Conservation (phyloP, 2,113 vertebrate genomes). For the Dasyurus viverrinus region DNA sequence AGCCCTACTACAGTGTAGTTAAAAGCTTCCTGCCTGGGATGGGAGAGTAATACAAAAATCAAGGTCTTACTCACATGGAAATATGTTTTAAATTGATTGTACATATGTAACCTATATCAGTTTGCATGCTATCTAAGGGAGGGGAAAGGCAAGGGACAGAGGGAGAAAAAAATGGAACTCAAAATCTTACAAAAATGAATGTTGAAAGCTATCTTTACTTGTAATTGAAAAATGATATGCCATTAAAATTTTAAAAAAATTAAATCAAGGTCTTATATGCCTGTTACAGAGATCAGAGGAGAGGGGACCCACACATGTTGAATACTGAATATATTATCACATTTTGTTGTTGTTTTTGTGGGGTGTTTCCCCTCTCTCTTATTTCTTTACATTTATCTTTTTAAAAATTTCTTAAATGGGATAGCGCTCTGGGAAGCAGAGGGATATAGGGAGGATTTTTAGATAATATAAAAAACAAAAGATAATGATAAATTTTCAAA, state of each 20-base stretch:
- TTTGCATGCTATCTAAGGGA: too few relatives aligned
- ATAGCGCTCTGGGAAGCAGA: neutral
- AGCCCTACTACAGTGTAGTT: neutral
- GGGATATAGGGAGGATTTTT: neutral
- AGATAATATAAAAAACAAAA: neutral
- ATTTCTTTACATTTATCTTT: neutral
- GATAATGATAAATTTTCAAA: neutral
- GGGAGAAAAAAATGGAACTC: too few relatives aligned
- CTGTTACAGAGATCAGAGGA: neutral
- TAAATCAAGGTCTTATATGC: neutral
- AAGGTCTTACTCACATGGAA: neutral
- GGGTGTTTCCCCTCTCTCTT: neutral
- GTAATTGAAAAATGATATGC: too few relatives aligned
- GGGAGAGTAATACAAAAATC: neutral
- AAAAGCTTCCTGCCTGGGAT: neutral
- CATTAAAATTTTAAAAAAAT: too few relatives aligned
- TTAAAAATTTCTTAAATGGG: neutral
- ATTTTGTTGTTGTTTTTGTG: neutral
- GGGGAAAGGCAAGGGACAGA: too few relatives aligned
- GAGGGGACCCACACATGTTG: neutral
- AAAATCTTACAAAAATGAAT: too few relatives aligned
- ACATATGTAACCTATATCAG: too few relatives aligned
- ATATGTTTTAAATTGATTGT: too few relatives aligned
- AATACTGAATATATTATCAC: neutral
- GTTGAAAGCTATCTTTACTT: too few relatives aligned